These are phyloP conservation scores for Labrus mixtus DNA, from an alignment of 2,113 vertebrate genomes.

Conservation along the genomic window DNA sequence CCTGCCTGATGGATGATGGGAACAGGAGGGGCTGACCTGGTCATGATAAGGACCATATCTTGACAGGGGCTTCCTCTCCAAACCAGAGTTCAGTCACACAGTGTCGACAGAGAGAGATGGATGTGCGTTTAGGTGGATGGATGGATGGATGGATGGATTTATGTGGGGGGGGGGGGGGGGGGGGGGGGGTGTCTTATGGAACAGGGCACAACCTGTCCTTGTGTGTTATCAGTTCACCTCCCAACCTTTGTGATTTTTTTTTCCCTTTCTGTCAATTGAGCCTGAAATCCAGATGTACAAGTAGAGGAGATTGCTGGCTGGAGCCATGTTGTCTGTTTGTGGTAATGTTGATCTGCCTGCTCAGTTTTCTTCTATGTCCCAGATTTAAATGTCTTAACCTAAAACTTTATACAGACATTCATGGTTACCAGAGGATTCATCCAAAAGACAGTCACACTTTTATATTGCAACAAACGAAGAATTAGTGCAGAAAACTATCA, in stretches of 20 bases:
- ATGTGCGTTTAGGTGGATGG: slow-evolving; percentile 62
- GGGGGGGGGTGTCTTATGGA: slow-evolving; percentile 60
- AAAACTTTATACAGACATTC: not conserved
- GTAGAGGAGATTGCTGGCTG: not conserved
- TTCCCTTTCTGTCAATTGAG: slow-evolving; percentile 5
- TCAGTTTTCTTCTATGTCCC: not conserved
- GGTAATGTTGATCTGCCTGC: not conserved
- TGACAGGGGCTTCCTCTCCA: slow-evolving; percentile 81
- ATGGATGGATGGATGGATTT: slow-evolving; percentile 60
- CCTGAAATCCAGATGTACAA: slow-evolving; percentile 11
- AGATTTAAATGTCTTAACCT: not conserved
- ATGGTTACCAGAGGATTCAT: not conserved
- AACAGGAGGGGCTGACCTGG: slow-evolving; percentile 56
- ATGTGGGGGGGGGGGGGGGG: slow-evolving; percentile 9
- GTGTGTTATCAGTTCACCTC: slow-evolving; percentile 74
- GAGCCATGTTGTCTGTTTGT: not conserved
- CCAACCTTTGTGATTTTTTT: slow-evolving; percentile 45
- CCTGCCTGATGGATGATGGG: slow-evolving; percentile 78
- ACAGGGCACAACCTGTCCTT: slow-evolving; percentile 73
- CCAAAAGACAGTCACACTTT: not conserved
- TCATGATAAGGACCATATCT: slow-evolving; percentile 81
- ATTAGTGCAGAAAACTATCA: not conserved
- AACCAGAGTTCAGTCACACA: slow-evolving; percentile 67
- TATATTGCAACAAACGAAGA: no score
- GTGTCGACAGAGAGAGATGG: slow-evolving; percentile 74